Evolutionary conservation across 2,113 vertebrate genomes (phyloP), one percentile per base, ranked within the genome.

Genomic region (Istiophorus platypterus): DNA sequence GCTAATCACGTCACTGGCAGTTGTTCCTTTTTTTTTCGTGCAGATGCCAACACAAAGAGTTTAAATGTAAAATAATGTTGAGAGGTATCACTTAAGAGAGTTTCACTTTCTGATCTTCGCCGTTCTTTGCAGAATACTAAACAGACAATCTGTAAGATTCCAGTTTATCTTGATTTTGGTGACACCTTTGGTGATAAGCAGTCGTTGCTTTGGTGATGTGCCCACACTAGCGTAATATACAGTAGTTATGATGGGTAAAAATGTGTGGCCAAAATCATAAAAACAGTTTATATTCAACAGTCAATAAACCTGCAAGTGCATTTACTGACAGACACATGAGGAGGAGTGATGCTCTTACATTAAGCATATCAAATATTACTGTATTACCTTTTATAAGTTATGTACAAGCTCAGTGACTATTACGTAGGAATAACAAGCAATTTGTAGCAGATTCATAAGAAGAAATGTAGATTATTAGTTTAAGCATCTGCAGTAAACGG

Each of bases 41-140:
- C 88, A 20, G 87, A 88, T 81, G 5, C 0, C 42, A 85, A 93
- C 93, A 95, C 93, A 96, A 96, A 96, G 90, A 93, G 91, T 85
- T 72, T 73, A 95, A 94, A 95, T 96, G 95, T 96, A 96, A 96
- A 96, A 96, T 94, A 95, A 93, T 93, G 92, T 94, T 92, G 95
- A 95, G 92, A 94, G 95, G 92, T 94, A 96, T 94, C 92, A 59
- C 93, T 91, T 95, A 91, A 87, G 90, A 95, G 89, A 92, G 92
- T 95, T 95, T 90, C 56, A 91, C 58, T 76, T 69, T 72, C 92
- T 75, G 90, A 69, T 58, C 31, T 29, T 27, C 71, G 51, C 45
- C 39, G 26, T 26, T 45, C 26, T 24, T 34, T 27, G 15, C 29
- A 45, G 15, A 39, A 20, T 15, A 15, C 24, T 61, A 61, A 81